Base-by-base conservation (phyloP, 2,888 invertebrate genomes). In the Acronicta alni region DNA sequence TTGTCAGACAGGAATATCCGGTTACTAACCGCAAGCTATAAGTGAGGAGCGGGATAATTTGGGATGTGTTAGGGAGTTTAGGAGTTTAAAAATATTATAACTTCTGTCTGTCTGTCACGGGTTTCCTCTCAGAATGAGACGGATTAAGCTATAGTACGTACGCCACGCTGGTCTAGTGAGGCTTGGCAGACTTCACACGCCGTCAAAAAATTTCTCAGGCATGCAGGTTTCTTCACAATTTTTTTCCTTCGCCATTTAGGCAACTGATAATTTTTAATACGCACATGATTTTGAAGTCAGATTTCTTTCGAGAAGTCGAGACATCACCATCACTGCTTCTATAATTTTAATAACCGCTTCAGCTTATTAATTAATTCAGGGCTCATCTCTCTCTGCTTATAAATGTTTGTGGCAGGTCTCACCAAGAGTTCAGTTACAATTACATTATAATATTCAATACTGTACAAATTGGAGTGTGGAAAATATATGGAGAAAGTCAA, bases 1-100 rank as follows among this genome's bases (percentile, higher is more conserved):
- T 81, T 80, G 69, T 72, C 78, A 80, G 85, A 86, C 89, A 83
- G 86, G 84, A 89, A 90, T 92, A 92, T 92, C 91, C 89, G 88
- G 86, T 91, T 89, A 83, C 91, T 35, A 49, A n/a, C 54, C 35
- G 9, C 56, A 74, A 77, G 72, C 46, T 41, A 73, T 35, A 57
- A 67, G 77, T 67, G 72, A 37, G 12, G n/a, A 67, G 78, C 75
- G 71, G 47, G 37, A 54, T 14, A 18, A 35, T 38, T 55, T 47
- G 14, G 8, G 26, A 17, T 15, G 1, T 15, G 10, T 1, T 16
- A 17, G 26, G 8, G 38, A 12, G 18, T 16, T 44, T 45, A 35
- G 35, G 16, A 17, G 15, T 6, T n/a, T n/a, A 6, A n/a, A 5
- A n/a, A 32, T 5, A 14, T 3, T 3, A 32, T 32, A 32, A 14